Evolutionary conservation across 1,140 invertebrate genomes (phyloP).

Genomic region (Drosophila paulistorum): DNA sequence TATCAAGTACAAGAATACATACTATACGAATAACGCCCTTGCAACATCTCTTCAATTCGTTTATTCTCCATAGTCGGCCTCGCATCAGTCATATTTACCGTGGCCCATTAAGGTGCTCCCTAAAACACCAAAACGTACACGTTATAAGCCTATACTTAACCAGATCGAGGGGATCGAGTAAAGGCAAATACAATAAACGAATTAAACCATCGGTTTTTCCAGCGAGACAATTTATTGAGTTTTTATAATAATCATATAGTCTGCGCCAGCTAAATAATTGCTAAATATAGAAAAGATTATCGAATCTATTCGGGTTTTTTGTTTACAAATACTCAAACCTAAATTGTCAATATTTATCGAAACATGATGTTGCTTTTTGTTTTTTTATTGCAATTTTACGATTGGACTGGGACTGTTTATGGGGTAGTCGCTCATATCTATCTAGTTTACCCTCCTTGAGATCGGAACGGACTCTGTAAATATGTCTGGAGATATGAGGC

Average conservation of each 20-base stretch:
- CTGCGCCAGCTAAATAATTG: no score
- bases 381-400: background rate
- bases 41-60: background rate
- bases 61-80: no score
- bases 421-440: background rate
- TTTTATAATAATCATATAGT: no score
- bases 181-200: no score
- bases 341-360: constrained; percentile 1
- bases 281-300: background rate
- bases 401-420: background rate
- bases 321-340: background rate
- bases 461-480: constrained; percentile 2
- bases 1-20: no score
- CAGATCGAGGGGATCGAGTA: no score
- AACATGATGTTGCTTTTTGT: background rate
- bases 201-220: no score
- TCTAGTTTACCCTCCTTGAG: no score
- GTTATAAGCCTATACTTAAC: background rate
- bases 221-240: no score
- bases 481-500: constrained; percentile 9
- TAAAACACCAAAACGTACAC: background rate
- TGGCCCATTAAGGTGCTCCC: no score
- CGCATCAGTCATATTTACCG: background rate
- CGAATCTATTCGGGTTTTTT: constrained; percentile 5
- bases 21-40: constrained; percentile 8